phyloP scores from a whole-genome alignment of 2,888 invertebrate genomes.

The Cepaea hortensis region DNA sequence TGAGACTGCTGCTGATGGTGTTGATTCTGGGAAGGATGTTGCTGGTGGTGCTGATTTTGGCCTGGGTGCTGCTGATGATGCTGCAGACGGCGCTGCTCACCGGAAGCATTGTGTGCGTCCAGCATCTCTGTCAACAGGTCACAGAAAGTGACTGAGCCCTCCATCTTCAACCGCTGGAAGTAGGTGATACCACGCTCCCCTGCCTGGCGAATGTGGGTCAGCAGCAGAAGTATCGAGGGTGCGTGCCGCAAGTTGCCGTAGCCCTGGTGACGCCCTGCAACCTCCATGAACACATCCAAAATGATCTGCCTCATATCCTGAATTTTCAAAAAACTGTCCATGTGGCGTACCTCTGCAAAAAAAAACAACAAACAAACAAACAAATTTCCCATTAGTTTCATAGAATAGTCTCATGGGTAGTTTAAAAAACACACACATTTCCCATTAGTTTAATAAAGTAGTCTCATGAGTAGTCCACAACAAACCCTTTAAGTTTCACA shows the following conservation, averaged over 20 bases:
- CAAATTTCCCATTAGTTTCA: neutral
- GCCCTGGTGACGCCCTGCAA: slow-evolving; percentile 68
- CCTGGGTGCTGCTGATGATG: slow-evolving; percentile 35
- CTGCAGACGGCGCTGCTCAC: slow-evolving; percentile 44
- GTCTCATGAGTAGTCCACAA: too few relatives aligned
- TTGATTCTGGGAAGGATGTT: neutral
- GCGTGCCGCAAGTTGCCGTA: slow-evolving; percentile 66
- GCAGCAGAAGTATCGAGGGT: slow-evolving; percentile 65
- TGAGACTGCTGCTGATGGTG: slow-evolving; percentile 15
- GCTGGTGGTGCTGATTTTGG: slow-evolving; percentile 41
- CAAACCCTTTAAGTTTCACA: too few relatives aligned
- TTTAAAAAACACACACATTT: neutral
- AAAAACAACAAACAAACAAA: neutral
- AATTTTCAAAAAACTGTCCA: slow-evolving; percentile 66
- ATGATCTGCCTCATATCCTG: slow-evolving; percentile 67
- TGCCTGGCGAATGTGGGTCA: slow-evolving; percentile 70
- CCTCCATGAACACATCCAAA: slow-evolving; percentile 66
- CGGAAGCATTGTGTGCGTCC: slow-evolving; percentile 61
- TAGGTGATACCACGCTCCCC: slow-evolving; percentile 67
- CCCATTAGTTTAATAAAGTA: neutral
- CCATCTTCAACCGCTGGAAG: slow-evolving; percentile 68
- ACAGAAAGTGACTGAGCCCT: slow-evolving; percentile 68
- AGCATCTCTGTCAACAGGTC: slow-evolving; percentile 70
- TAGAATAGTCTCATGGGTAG: neutral
- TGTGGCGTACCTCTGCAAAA: slow-evolving; percentile 65